Evolutionary conservation across 2,113 vertebrate species (phyloP), one percentile per base, ranked within the genome.

Genomic region (Notarius lentiginosus): DNA sequence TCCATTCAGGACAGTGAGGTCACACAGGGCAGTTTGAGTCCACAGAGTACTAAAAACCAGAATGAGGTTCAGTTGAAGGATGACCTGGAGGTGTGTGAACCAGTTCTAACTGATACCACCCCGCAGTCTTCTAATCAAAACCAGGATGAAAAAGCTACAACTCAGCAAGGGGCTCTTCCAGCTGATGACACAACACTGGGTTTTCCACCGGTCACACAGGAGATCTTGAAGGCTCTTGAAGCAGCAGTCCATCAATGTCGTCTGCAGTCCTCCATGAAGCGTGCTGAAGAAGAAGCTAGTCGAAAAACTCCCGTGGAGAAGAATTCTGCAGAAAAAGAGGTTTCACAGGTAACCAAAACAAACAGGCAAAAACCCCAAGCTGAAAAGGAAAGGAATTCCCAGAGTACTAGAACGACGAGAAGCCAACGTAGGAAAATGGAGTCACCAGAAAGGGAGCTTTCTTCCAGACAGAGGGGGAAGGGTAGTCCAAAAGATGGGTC

Each of bases 171-270:
- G 3, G 24, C 41, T 34, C 34, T 20, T 30, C 58, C 63, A 24
- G 30, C 34, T n/a, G 87, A 82, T 6, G 85, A 87, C 22, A 20
- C 30, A 0, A 56, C 53, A 10, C 27, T 88, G 77, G 89, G 88
- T 68, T 90, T 91, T 84, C 89, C 91, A 61, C 91, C 90, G 0
- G 90, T 93, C n/a, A 91, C 89, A 0, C 83, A 80, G 7, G 92
- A 93, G 79, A 90, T 93, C 73, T 84, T 93, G 41, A 89, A 86
- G 60, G 91, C 91, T 1, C 86, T 93, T 84, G 90, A 92, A 60
- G 89, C 84, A 22, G 92, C 91, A 22, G 91, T 93, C 49, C 92
- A 92, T 56, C 90, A 92, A 68, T 92, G 91, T 20, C 91, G 92
- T 84, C 82, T 91, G 55, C 89, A 90, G 80, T 90, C 91, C 5